Evolutionary conservation across 2,113 vertebrate species (phyloP).

Genomic region (Pristiophorus japonicus): DNA sequence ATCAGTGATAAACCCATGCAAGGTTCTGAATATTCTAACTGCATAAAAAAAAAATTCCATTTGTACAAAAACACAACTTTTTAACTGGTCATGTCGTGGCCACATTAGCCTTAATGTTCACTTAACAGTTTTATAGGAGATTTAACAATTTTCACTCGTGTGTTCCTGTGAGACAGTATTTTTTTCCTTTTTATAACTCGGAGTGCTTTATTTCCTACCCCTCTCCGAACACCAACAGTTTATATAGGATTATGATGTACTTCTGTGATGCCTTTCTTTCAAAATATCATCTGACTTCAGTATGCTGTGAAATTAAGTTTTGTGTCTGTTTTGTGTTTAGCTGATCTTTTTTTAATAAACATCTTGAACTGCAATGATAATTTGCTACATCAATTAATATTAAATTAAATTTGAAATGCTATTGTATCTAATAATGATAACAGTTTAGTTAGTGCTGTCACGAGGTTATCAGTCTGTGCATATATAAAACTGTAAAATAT

Average conservation of each 20-base stretch:
- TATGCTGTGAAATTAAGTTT: background rate
- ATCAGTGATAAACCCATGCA: conserved; percentile 9
- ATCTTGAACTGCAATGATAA: conserved; percentile 25
- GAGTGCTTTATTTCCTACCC: background rate
- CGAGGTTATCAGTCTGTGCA: too few relatives aligned
- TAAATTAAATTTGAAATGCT: conserved; percentile 17
- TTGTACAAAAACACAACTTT: background rate
- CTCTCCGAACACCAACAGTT: background rate
- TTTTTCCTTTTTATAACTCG: conserved; percentile 16
- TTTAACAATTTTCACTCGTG: conserved; percentile 28
- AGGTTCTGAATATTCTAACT: conserved; percentile 21
- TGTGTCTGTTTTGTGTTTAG: background rate
- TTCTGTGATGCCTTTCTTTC: conserved; percentile 1
- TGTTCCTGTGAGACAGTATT: background rate
- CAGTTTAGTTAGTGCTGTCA: background rate
- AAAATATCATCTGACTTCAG: background rate
- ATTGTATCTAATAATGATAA: background rate
- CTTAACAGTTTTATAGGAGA: conserved; percentile 26
- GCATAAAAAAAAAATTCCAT: background rate
- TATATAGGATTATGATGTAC: conserved; percentile 17
- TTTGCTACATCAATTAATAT: conserved; percentile 1
- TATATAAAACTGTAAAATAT: background rate
- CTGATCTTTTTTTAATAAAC: background rate
- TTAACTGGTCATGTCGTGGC: conserved; percentile 9
- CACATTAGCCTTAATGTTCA: conserved; percentile 31